Evolutionary conservation across 1,140 invertebrate species (phyloP).

Genomic region (Helicorthomorpha holstii): DNA sequence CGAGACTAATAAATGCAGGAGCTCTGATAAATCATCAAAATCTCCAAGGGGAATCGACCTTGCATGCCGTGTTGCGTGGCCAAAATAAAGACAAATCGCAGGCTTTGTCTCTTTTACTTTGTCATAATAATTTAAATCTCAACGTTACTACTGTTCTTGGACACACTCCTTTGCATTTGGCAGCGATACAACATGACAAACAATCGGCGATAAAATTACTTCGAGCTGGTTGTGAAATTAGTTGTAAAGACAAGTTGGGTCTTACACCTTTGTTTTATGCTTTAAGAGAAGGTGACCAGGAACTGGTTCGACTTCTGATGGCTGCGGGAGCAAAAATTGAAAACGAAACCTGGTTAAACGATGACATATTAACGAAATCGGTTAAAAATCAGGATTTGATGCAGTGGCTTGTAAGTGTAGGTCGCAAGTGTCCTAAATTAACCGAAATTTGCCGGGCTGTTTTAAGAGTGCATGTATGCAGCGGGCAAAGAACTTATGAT

Average conservation of each 20-base stretch:
- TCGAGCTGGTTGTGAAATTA: conserved; percentile 13
- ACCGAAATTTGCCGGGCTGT: neutral
- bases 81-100: conserved; percentile 5
- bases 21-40: neutral
- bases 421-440: neutral
- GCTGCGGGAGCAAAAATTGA: conserved; percentile 13
- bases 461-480: neutral
- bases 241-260: conserved; percentile 14
- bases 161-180: conserved; percentile 16
- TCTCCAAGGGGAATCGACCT: conserved; percentile 11
- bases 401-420: neutral
- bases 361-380: neutral
- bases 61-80: conserved; percentile 13
- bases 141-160: conserved; percentile 12
- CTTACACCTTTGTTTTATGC: conserved; percentile 14
- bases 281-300: conserved; percentile 12
- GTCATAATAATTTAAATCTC: conserved; percentile 7
- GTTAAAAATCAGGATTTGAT: neutral
- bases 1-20: neutral
- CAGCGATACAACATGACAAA: conserved; percentile 13
- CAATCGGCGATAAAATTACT: conserved; percentile 10
- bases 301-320: conserved; percentile 11
- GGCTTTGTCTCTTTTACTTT: conserved; percentile 1
- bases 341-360: conserved; percentile 1
- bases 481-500: neutral